Percentiles rank a stretch among this genome's conserved stretches.
These are phyloP conservation scores for Chrysopa pallens DNA, from an alignment of 1,140 invertebrate genomes.

Conservation along the genomic window DNA sequence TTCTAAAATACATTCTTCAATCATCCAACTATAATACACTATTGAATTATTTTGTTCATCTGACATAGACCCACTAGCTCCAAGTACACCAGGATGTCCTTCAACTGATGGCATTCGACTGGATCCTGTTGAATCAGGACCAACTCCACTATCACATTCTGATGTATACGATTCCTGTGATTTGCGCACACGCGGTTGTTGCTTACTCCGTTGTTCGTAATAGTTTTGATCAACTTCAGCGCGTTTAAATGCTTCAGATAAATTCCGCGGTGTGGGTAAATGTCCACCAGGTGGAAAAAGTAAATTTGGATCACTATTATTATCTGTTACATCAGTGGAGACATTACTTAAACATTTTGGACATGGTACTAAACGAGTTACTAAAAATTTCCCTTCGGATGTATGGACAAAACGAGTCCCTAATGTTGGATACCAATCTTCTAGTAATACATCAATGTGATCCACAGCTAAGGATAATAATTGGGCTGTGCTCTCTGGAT, in stretches of 20 bases:
- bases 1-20: conserved; percentile 88
- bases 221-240: conserved; percentile 13
- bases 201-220: conserved; percentile 3
- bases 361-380: conserved; percentile 89
- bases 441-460: conserved; percentile 89
- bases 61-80: conserved; percentile 2
- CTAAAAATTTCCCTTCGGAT: conserved; percentile 85
- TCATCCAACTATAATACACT: conserved; percentile 54
- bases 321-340: conserved; percentile 8
- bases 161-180: conserved; percentile 58
- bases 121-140: conserved; percentile 45
- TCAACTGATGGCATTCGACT: conserved; percentile 69
- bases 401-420: conserved; percentile 94
- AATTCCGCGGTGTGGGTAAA: conserved; percentile 2
- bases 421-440: conserved; percentile 93
- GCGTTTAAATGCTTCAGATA: conserved; percentile 10
- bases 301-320: too few relatives aligned
- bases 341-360: conserved; percentile 47
- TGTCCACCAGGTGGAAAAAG: too few relatives aligned
- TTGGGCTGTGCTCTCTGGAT: conserved; percentile 61
- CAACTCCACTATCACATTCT: conserved; percentile 63
- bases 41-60: conserved; percentile 5
- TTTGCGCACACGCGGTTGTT: conserved; percentile 22
- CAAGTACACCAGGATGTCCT: conserved; percentile 37
- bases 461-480: conserved; percentile 83